Base-by-base conservation (phyloP, 2,797 vertebrate genomes). In the Brachyrhaphis roseni region DNA sequence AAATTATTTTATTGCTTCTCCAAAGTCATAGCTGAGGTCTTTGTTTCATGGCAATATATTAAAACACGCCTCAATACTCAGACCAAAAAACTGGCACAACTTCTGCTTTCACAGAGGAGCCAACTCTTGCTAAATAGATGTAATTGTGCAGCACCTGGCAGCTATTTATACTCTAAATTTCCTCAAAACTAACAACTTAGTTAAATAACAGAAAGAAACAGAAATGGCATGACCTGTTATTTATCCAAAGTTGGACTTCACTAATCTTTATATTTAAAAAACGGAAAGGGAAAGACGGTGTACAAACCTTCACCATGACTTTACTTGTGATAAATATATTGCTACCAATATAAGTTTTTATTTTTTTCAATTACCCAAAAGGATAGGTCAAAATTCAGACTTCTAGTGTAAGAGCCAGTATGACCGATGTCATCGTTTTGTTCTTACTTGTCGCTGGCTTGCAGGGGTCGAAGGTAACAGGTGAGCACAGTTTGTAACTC, bases 381-480 rank as follows among this genome's bases (percentile, higher is more conserved):
- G 5, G 20, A 13, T 68, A 39, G 2, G 36, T 68, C 36, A 12
- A 53, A 31, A 31, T 18, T 49, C 18, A 71, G 28, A 49, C 26
- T 55, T 20, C 1, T 39, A 2, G 12, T 5, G 28, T 36, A 8
- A 15, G 31, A 34, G 8, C 11, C 34, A 75, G 77, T 74, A 68
- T 39, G 39, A 73, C 83, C 26, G 1, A 41, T 68, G 43, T 79
- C n/a, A 46, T 28, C 18, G 64, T 3, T 26, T 45, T 47, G 34
- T 13, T 59, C 97, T 98, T 97, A 99, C 98, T 97, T 99, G 94
- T 98, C 98, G 28, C 97, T 97, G 90, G 96, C 93, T 94, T 98
- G 98, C 80, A 99, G 95, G 18, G 97, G 97, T 90, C 97, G 96
- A 83, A 99, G 95, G 93, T 98, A 99, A 91, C 95, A 97, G 82